Evolutionary conservation across 2,797 vertebrate species (phyloP), one percentile per base, ranked within the genome.

Genomic region (Bothrops alternatus): DNA sequence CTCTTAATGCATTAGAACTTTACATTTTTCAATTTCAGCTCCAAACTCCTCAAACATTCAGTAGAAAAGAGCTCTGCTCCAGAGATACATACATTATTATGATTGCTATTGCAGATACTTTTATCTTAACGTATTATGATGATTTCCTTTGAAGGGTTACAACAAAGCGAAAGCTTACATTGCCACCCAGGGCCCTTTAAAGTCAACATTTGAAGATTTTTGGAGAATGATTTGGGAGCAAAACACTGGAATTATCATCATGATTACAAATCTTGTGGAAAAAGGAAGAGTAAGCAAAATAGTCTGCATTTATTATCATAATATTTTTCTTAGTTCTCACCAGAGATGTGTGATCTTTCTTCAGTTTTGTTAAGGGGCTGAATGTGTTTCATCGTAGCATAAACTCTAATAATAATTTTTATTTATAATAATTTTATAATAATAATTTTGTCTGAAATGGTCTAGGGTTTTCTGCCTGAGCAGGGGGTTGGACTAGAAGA

Each of bases 171-270:
- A 99, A 98, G 99, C 99, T 92, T 99, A 99, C 95, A 99, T 99
- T 60, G 99, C 99, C 93, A 99, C 99, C 95, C 99, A 99, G 97
- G 99, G 99, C 94, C 99, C 99, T 95, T 98, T 99, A 95, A 99
- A 99, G 97, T 99, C 99, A 87, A 99, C 99, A 3, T 99, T 99
- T 95, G 99, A 99, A 97, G 99, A 99, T 97, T 99, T 99, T 95
- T 99, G 99, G 99, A 98, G 99, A 96, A 99, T 99, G 99, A 98
- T 99, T 97, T 99, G 99, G 99, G 99, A 99, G 96, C 99, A 99
- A 97, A 99, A 99, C 95, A 98, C 99, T 58, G 98, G 98, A 96
- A 98, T 99, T 97, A 99, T 99, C 95, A 95, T 99, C 96, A 99
- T 99, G 99, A 99, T 99, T 96, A 99, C 99, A 47, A 99, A 99